Evolutionary conservation across 2,888 invertebrate species (phyloP).

Genomic region (Zeuzera pyrina): DNA sequence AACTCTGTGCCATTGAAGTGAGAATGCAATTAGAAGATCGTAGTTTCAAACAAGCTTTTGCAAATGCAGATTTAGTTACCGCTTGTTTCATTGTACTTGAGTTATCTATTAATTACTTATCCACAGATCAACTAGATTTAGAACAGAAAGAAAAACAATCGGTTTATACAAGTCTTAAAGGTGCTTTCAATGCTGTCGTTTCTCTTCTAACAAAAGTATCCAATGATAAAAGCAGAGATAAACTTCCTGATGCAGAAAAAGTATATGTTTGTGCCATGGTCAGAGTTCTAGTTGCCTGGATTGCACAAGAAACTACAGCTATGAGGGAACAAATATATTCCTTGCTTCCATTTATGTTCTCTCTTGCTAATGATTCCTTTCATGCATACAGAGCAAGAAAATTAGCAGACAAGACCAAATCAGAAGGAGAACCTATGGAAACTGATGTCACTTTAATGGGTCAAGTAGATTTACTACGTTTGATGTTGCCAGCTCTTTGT

Average conservation of each 20-base stretch:
- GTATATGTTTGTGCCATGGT: constrained; percentile 89
- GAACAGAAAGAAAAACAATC: constrained; percentile 94
- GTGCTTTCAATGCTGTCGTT: constrained; percentile 88
- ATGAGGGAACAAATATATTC: constrained; percentile 88
- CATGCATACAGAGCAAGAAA: constrained; percentile 79
- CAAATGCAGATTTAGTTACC: constrained; percentile 84
- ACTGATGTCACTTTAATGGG: constrained; percentile 59
- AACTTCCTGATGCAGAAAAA: constrained; percentile 79
- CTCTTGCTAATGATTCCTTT: constrained; percentile 87
- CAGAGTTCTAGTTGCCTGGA: constrained; percentile 88
- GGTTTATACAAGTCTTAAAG: constrained; percentile 90
- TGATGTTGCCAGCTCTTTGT: constrained; percentile 91
- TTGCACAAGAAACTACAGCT: constrained; percentile 91
- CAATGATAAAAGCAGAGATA: constrained; percentile 81
- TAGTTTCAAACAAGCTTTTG: constrained; percentile 83
- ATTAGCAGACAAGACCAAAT: constrained; percentile 77
- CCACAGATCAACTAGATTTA: constrained; percentile 85
- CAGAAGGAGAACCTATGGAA: constrained; percentile 69
- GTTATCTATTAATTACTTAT: constrained; percentile 83
- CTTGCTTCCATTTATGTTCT: constrained; percentile 85
- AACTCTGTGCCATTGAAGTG: constrained; percentile 92
- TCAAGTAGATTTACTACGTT: constrained; percentile 81
- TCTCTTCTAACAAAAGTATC: constrained; percentile 81
- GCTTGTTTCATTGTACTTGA: constrained; percentile 89
- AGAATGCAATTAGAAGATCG: constrained; percentile 94